Conservation (phyloP, 2,113 vertebrate genomes). For the Callocephalon fimbriatum region DNA sequence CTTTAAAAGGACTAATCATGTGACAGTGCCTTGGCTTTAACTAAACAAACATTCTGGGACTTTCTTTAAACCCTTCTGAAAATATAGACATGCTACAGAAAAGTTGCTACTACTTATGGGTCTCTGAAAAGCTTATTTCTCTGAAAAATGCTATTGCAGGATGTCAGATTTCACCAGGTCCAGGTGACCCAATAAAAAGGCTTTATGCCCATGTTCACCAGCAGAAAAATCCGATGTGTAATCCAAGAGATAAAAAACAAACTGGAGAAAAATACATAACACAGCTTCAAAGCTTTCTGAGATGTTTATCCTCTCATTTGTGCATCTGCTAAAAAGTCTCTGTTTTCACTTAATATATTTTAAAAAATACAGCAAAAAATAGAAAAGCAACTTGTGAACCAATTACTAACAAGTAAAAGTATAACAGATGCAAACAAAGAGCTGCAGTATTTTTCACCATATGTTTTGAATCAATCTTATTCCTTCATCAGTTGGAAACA, state of each 20-base stretch:
- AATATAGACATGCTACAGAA: background rate
- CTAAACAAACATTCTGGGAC: background rate
- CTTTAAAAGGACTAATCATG: background rate
- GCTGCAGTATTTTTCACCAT: conserved; percentile 59
- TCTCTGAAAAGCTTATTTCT: background rate
- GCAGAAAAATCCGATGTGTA: conserved; percentile 40
- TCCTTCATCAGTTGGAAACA: conserved; percentile 73
- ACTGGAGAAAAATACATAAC: conserved; percentile 50
- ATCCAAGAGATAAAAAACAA: conserved; percentile 62
- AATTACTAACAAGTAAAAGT: conserved; percentile 68
- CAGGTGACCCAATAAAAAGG: background rate
- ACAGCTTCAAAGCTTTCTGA: conserved; percentile 53
- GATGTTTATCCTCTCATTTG: conserved; percentile 71
- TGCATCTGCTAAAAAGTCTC: conserved; percentile 60
- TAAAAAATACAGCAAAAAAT: conserved; percentile 43
- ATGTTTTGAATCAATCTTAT: conserved; percentile 75
- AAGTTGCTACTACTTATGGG: background rate
- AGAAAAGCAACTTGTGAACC: conserved; percentile 66
- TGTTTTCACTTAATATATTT: conserved; percentile 70
- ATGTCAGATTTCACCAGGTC: background rate
- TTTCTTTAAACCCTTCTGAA: background rate
- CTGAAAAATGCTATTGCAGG: background rate
- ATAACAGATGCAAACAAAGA: conserved; percentile 70
- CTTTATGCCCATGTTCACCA: background rate
- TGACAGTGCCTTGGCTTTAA: background rate